These are phyloP conservation scores for Falcunculus frontatus DNA, from an alignment of 2,113 vertebrate genomes.

Conservation along the genomic window DNA sequence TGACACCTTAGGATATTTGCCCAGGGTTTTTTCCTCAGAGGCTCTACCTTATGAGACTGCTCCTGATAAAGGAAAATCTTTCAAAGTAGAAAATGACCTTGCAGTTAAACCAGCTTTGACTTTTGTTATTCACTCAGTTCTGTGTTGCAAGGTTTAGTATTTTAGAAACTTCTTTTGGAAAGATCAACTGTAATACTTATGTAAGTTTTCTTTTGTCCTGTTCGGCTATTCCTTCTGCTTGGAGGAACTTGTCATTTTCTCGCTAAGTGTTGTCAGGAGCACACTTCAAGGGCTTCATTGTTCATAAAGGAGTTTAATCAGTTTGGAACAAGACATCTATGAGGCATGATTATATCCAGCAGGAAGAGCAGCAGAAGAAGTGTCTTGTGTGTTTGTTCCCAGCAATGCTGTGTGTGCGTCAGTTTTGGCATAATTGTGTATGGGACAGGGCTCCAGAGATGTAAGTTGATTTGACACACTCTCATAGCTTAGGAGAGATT, in stretches of 20 bases:
- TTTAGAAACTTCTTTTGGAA: not conserved
- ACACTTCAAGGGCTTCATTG: not conserved
- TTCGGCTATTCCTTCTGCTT: not conserved
- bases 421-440: not conserved
- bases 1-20: constrained; percentile 22
- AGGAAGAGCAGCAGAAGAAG: not conserved
- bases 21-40: not conserved
- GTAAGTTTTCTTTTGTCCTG: not conserved
- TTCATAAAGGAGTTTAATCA: not conserved
- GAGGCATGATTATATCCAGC: not conserved
- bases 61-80: not conserved
- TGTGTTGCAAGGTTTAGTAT: not conserved
- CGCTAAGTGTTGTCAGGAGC: not conserved
- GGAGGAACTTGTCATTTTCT: not conserved
- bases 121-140: not conserved
- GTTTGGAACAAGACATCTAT: not conserved
- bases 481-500: not conserved
- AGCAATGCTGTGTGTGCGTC: not conserved
- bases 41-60: not conserved
- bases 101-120: not conserved
- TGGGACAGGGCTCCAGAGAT: not conserved
- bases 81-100: not conserved
- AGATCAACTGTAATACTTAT: not conserved
- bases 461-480: not conserved
- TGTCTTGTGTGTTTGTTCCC: not conserved